Conservation (phyloP, 2,113 vertebrate species). For the Halcyon malimbica region DNA sequence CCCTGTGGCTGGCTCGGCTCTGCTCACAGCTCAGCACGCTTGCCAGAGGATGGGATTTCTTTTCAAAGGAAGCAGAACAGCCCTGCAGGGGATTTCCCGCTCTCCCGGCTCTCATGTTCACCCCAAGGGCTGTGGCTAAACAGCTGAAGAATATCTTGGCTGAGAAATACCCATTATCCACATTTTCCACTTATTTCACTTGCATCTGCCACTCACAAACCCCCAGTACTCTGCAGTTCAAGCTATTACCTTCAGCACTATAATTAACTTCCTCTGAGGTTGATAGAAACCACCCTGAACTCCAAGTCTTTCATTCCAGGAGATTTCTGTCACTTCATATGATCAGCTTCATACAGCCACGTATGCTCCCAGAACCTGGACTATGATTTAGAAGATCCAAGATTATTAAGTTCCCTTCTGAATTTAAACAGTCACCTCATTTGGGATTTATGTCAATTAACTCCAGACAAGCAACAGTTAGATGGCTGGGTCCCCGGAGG, state of each 20-base stretch:
- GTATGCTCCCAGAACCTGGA: background rate
- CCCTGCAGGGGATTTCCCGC: background rate
- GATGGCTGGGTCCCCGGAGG: too few relatives aligned
- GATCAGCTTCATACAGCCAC: too few relatives aligned
- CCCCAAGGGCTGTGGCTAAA: background rate
- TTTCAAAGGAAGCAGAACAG: background rate
- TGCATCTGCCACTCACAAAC: background rate
- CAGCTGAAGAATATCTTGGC: background rate
- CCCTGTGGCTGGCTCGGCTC: background rate
- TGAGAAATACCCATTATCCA: background rate
- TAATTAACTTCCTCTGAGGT: background rate
- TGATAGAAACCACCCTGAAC: background rate
- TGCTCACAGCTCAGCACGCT: background rate
- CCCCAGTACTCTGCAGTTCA: background rate
- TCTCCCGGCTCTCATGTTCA: background rate
- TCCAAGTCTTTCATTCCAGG: background rate
- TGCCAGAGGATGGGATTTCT: background rate
- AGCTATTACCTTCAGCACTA: background rate
- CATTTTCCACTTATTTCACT: background rate
- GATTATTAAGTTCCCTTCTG: background rate
- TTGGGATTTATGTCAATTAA: background rate
- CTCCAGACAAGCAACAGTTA: background rate
- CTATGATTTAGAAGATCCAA: background rate
- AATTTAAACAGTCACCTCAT: background rate
- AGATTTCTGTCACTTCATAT: background rate